phyloP scores from a whole-genome alignment of 23 tunicate species.

The Phallusia fumigata region DNA sequence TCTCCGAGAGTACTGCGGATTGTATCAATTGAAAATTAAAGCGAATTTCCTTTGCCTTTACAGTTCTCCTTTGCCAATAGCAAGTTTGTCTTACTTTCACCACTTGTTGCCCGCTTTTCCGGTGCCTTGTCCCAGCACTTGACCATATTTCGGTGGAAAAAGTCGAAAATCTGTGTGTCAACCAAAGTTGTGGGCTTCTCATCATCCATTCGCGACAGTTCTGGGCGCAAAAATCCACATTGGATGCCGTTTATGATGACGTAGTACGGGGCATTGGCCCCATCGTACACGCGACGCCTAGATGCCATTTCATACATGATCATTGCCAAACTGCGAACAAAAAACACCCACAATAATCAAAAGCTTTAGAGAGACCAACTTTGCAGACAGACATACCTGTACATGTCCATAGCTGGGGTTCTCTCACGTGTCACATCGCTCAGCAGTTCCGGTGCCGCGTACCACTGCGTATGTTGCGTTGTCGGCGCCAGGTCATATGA shows the following conservation, averaged over 20 bases:
- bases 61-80: too few species aligned
- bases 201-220: neutral
- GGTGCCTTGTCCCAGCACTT: neutral
- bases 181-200: neutral
- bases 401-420: constrained; percentile 18
- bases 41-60: too few species aligned
- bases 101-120: neutral
- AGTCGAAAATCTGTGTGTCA: neutral
- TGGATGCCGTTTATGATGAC: neutral
- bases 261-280: neutral
- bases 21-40: too few species aligned
- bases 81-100: neutral
- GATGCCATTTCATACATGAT: neutral
- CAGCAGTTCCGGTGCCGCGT: constrained; percentile 15
- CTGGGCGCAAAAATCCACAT: neutral
- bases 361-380: too few species aligned
- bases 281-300: neutral
- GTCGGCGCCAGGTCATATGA: neutral
- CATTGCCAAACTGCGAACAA: constrained; percentile 6
- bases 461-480: constrained; percentile 10
- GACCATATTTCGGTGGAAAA: neutral
- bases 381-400: constrained; percentile 19
- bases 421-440: neutral
- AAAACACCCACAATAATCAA: too few species aligned
- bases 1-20: too few species aligned